Percentiles rank a stretch among this genome's conserved stretches.
Conservation (phyloP, 2,888 invertebrate genomes). For the Nomada fabriciana region DNA sequence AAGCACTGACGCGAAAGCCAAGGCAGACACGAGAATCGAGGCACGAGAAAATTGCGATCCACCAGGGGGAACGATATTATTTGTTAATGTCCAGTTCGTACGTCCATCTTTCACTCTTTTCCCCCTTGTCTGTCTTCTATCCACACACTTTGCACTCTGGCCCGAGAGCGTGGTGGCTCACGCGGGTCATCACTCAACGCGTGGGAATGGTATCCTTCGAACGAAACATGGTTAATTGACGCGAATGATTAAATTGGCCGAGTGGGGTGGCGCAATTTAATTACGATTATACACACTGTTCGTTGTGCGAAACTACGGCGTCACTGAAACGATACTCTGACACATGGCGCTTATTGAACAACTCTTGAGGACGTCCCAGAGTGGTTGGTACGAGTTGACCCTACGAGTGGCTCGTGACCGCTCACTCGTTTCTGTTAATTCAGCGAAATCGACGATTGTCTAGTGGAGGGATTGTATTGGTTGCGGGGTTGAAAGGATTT, state of each 20-base stretch:
- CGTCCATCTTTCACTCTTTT: background rate
- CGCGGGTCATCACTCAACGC: constrained; percentile 1
- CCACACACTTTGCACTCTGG: too few relatives aligned
- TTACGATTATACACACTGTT: background rate
- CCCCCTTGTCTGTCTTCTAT: too few relatives aligned
- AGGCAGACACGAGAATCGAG: background rate
- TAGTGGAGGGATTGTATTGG: constrained; percentile 27
- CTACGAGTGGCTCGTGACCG: constrained; percentile 3
- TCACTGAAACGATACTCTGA: constrained; percentile 14
- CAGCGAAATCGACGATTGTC: constrained; percentile 37
- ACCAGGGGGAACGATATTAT: constrained; percentile 37
- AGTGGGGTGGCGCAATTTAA: background rate
- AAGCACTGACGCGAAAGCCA: background rate
- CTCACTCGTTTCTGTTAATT: constrained; percentile 50
- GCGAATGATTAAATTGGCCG: constrained; percentile 14
- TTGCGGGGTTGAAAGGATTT: constrained; percentile 13
- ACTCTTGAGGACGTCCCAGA: constrained; percentile 30
- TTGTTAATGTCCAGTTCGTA: constrained; percentile 39
- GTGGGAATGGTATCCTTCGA: background rate
- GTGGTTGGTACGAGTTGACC: background rate
- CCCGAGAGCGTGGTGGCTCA: background rate
- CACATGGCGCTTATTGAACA: constrained; percentile 26
- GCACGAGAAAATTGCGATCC: constrained; percentile 44
- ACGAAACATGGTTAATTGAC: background rate
- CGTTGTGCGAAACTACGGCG: background rate